phyloP scores from a whole-genome alignment of 2,888 invertebrate species.

The Masnerella sp. region DNA sequence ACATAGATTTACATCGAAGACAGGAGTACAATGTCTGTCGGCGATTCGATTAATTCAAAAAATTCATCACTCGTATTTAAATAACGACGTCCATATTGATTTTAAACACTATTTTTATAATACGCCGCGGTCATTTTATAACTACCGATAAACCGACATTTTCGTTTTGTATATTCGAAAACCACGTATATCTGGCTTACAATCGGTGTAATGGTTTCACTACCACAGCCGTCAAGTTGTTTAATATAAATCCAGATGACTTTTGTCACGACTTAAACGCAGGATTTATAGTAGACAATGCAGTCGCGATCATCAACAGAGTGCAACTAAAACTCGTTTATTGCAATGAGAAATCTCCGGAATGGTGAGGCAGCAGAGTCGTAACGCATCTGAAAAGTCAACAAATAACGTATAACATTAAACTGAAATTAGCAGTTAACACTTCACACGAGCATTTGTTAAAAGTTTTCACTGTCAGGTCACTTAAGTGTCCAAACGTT shows the following conservation, averaged over 20 bases:
- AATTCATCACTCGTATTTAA: neutral
- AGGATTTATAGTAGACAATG: too few species aligned
- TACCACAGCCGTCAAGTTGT: neutral
- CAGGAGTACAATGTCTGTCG: neutral
- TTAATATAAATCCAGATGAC: conserved; percentile 7
- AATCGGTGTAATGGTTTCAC: neutral
- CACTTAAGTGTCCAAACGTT: conserved; percentile 1
- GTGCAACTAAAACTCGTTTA: conserved; percentile 25
- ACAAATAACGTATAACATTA: conserved; percentile 8
- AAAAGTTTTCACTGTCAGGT: neutral
- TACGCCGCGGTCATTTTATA: conserved; percentile 16
- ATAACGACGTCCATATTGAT: conserved; percentile 9
- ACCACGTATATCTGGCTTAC: neutral
- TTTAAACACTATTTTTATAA: conserved; percentile 19
- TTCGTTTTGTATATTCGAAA: conserved; percentile 7
- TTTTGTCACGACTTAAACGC: too few species aligned
- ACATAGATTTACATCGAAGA: too few species aligned
- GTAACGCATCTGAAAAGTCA: conserved; percentile 18
- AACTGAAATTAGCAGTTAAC: conserved; percentile 3
- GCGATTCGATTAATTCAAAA: neutral
- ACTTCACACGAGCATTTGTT: neutral
- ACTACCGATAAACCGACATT: conserved; percentile 20
- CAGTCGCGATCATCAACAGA: conserved; percentile 22
- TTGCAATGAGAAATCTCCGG: conserved; percentile 6
- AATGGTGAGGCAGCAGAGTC: conserved; percentile 11